Percentiles rank a stretch among this genome's conserved stretches.
These are phyloP conservation scores for Eupithecia dodoneata DNA, from an alignment of 2,888 invertebrate species.

Conservation along the genomic window DNA sequence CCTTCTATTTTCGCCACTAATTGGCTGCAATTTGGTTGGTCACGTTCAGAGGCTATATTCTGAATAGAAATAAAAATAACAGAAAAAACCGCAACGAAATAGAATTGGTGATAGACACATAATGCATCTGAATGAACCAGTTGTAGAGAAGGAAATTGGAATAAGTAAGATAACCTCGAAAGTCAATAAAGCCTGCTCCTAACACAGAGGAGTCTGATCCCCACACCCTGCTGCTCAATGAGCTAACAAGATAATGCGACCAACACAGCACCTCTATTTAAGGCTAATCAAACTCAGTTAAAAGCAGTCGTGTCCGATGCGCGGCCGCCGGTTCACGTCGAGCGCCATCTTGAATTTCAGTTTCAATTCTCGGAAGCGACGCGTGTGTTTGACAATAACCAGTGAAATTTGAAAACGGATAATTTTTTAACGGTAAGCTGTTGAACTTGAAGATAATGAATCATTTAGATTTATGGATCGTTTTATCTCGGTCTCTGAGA, in stretches of 20 bases:
- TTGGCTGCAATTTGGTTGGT: too few relatives aligned
- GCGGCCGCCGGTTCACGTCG: slow-evolving; percentile 69
- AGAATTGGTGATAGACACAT: neutral
- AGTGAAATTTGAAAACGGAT: slow-evolving; percentile 76
- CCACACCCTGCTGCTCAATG: slow-evolving; percentile 77
- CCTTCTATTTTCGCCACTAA: too few relatives aligned
- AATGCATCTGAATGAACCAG: neutral
- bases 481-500: slow-evolving; percentile 13
- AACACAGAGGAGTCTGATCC: slow-evolving; percentile 63
- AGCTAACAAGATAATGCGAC: slow-evolving; percentile 85
- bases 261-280: slow-evolving; percentile 76
- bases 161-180: slow-evolving; percentile 6
- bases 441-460: slow-evolving; percentile 29
- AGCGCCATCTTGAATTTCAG: slow-evolving; percentile 66
- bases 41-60: too few relatives aligned
- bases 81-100: neutral
- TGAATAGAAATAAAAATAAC: too few relatives aligned
- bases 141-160: neutral
- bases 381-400: slow-evolving; percentile 69
- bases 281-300: slow-evolving; percentile 87
- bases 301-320: slow-evolving; percentile 82
- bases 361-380: slow-evolving; percentile 69
- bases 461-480: slow-evolving; percentile 26
- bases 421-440: slow-evolving; percentile 52
- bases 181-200: slow-evolving; percentile 45